These are phyloP conservation scores for Meriones unguiculatus DNA, from an alignment of 2,113 vertebrate species.

Conservation along the genomic window DNA sequence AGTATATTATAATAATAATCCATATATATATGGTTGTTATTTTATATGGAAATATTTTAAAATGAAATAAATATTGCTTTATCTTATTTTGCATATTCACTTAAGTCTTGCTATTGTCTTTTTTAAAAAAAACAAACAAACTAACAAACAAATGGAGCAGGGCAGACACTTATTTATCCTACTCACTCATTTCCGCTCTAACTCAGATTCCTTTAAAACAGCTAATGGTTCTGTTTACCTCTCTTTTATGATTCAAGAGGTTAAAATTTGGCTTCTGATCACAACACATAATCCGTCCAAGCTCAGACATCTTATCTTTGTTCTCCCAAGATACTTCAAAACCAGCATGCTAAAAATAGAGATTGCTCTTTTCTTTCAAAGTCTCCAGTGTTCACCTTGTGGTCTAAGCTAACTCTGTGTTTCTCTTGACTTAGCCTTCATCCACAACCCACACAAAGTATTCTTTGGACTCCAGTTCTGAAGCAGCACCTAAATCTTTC, in stretches of 20 bases:
- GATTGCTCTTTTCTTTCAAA: background rate
- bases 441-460: background rate
- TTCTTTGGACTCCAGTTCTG: background rate
- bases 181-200: background rate
- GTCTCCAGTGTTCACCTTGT: background rate
- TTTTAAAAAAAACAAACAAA: background rate
- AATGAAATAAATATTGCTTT: too few relatives aligned
- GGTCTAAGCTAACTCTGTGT: background rate
- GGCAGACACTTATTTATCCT: background rate
- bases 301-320: background rate
- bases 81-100: background rate
- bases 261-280: background rate
- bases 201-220: background rate
- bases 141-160: background rate
- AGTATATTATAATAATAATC: too few relatives aligned
- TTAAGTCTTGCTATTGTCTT: background rate
- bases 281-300: background rate
- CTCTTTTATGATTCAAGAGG: background rate
- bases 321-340: background rate
- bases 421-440: background rate
- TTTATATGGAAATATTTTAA: too few relatives aligned
- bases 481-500: constrained; percentile 6
- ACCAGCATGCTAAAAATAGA: background rate
- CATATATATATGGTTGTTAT: too few relatives aligned
- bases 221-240: background rate